phyloP scores from a whole-genome alignment of 2,888 invertebrate genomes.

The Tuberolachnus salignus region DNA sequence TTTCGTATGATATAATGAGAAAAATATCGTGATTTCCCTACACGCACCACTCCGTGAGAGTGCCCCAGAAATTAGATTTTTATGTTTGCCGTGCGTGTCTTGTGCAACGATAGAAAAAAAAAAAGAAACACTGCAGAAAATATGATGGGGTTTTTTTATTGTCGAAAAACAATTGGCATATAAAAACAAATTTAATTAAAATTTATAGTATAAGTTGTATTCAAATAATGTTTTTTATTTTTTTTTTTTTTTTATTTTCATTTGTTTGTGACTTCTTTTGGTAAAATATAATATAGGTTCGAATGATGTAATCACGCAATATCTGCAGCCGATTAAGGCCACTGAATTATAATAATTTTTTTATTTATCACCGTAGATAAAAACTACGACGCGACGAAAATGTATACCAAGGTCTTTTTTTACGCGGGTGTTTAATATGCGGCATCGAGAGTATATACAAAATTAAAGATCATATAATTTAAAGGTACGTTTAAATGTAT shows the following conservation, averaged over 20 bases:
- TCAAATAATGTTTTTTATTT: no score
- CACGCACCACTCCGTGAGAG: background rate
- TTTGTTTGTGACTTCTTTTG: constrained; percentile 1
- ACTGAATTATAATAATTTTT: background rate
- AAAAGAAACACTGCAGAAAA: constrained; percentile 6
- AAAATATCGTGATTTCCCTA: background rate
- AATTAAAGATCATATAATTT: background rate
- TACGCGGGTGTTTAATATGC: background rate
- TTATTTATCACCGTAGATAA: background rate
- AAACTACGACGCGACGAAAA: background rate
- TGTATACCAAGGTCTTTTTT: constrained; percentile 21
- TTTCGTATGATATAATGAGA: no score
- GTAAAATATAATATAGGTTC: background rate
- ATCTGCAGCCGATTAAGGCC: constrained; percentile 14
- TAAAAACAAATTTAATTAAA: no score
- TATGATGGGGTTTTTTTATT: background rate
- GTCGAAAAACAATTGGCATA: background rate
- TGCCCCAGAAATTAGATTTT: constrained; percentile 20
- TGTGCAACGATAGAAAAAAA: constrained; percentile 27
- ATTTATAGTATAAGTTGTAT: no score
- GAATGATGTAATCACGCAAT: background rate
- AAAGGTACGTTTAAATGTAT: no score
- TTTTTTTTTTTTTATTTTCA: background rate
- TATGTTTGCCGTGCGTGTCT: background rate
- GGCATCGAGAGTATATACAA: background rate